Evolutionary conservation across 2,797 vertebrate genomes (phyloP), one percentile per base, ranked within the genome.

Genomic region (Amblyraja radiata): DNA sequence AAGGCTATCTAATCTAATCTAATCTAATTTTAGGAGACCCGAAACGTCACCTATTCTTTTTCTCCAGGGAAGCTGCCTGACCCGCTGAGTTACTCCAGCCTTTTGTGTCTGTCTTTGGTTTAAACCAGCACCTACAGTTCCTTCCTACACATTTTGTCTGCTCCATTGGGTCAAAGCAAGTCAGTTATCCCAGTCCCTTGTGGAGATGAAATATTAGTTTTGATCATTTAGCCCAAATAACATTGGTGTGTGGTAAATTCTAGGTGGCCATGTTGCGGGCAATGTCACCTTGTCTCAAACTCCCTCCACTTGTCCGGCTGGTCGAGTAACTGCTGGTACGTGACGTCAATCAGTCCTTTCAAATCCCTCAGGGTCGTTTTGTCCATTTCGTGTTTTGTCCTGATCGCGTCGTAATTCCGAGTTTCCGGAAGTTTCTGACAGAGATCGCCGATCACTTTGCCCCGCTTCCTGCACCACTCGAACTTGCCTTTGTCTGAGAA

Each of bases 261-360:
- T 2, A 88, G 13, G n/a, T 23, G 5, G 36, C 1, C 6, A 16
- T 8, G 0, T 16, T 54, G 23, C 13, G 2, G 0, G 39, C 6
- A 54, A n/a, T 16, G 73, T 81, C 94, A 99, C 98, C 98, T 99
- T 94, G 95, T 94, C 13, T 94, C 95, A 93, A 98, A 99, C 93
- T 97, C 97, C 94, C 97, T 97, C 99, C 98, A 99, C 95, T 98
- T 98, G 94, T 99, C 97, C 0, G 96, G 97, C 94, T 97, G 96
- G 93, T 97, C 97, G 95, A 97, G 94, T 2, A 99, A 96, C 94
- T 97, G 97, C 94, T 93, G 78, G 6, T 97, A 97, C 0, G 97
- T 97, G 95, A 93, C 95, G 63, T 97, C 96, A 7, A 99, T 97
- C 94, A 98, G 97, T 83, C 96, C 97, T 94, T 94, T 97, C 93